Evolutionary conservation across 2,888 invertebrate genomes (phyloP).

Genomic region (Heliconius sara): DNA sequence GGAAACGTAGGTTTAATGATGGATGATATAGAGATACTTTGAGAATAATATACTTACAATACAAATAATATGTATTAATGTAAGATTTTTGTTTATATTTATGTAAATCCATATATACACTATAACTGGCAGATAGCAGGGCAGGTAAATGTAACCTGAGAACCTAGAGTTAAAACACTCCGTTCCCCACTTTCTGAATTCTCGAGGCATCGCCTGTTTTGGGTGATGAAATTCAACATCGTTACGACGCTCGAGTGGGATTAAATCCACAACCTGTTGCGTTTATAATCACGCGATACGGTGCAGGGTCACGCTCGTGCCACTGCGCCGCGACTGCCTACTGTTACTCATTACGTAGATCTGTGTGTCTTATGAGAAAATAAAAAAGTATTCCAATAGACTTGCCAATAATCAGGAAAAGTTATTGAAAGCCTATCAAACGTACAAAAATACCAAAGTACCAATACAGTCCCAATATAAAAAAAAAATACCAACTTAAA

Average conservation of each 20-base stretch:
- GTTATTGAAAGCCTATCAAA: neutral
- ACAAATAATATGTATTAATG: neutral
- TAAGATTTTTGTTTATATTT: neutral
- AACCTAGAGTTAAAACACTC: too few species aligned
- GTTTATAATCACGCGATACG: too few species aligned
- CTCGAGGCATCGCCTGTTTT: too few species aligned
- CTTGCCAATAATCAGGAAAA: neutral
- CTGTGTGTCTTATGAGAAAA: neutral
- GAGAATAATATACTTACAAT: neutral
- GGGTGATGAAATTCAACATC: too few species aligned
- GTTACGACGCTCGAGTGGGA: too few species aligned
- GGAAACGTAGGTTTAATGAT: slow-evolving; percentile 7
- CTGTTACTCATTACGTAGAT: too few species aligned
- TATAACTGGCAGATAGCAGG: too few species aligned
- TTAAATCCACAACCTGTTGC: too few species aligned
- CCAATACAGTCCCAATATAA: neutral
- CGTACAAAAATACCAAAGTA: neutral
- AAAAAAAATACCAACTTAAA: neutral
- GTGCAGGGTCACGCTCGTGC: too few species aligned
- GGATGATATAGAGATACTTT: slow-evolving; percentile 11
- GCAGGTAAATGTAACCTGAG: too few species aligned
- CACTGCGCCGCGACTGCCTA: too few species aligned
- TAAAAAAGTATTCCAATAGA: neutral
- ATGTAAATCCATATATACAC: neutral
- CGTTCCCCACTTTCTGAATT: too few species aligned